A percentile compares a stretch with the other conserved stretches of the same genome.
Evolutionary conservation across 2,113 vertebrate genomes (phyloP).

Genomic region (Takifugu bimaculatus): DNA sequence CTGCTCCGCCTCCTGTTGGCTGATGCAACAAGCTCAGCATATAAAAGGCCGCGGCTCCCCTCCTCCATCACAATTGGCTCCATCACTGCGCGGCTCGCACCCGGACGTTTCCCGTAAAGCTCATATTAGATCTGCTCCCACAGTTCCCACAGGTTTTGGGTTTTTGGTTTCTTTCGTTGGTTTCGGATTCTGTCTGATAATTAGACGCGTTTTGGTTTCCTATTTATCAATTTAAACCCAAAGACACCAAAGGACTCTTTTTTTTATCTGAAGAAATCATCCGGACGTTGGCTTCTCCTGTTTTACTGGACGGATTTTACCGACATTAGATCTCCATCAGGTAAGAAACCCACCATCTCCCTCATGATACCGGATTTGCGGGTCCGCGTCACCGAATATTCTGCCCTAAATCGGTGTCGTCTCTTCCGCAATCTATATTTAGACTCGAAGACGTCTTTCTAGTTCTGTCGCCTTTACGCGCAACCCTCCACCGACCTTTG

Average conservation of each 20-base stretch:
- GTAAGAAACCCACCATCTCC: slow-evolving; percentile 44
- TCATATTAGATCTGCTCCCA: no score
- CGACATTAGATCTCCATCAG: slow-evolving; percentile 26
- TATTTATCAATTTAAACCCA: background rate
- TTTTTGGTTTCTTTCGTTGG: background rate
- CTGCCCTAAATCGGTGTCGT: no score
- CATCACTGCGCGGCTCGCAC: background rate
- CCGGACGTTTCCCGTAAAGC: no score
- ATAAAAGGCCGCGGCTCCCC: slow-evolving; percentile 55
- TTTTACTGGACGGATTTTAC: slow-evolving; percentile 35
- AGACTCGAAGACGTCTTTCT: no score
- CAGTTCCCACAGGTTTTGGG: background rate
- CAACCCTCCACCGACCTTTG: no score
- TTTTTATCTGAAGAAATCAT: slow-evolving; percentile 12
- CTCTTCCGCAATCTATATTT: no score
- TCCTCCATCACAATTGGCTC: slow-evolving; percentile 36
- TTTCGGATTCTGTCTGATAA: slow-evolving; percentile 3
- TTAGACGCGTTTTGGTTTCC: background rate
- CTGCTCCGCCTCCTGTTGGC: slow-evolving; percentile 13
- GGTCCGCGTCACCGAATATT: background rate
- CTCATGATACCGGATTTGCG: background rate
- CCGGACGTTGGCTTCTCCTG: slow-evolving; percentile 24
- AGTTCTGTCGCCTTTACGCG: no score
- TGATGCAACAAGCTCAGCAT: slow-evolving; percentile 71
- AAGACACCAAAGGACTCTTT: slow-evolving; percentile 20